These are phyloP conservation scores for Ridgeia piscesae DNA, from an alignment of 1,140 invertebrate species.

Conservation along the genomic window DNA sequence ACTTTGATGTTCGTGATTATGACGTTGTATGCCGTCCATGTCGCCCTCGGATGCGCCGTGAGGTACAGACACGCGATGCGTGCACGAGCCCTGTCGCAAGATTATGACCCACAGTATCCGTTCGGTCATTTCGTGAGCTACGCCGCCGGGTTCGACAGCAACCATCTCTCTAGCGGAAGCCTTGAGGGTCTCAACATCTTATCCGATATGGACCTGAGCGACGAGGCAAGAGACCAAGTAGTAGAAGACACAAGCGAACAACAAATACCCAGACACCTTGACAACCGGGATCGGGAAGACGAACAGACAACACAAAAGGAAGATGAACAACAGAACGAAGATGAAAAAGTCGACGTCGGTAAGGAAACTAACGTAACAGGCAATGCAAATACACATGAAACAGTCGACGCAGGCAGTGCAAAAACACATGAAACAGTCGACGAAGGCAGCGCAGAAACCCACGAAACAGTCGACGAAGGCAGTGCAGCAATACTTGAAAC, in stretches of 20 bases:
- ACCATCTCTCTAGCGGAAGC: neutral
- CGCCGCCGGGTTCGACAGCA: neutral
- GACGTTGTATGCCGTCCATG: neutral
- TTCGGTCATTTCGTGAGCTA: too few relatives aligned
- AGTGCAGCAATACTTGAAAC: neutral
- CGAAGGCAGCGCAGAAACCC: neutral
- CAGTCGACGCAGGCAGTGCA: neutral
- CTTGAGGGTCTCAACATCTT: neutral
- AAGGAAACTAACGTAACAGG: neutral
- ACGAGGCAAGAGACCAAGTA: neutral
- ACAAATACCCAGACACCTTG: neutral
- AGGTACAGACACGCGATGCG: neutral
- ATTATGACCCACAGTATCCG: neutral
- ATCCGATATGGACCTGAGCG: neutral
- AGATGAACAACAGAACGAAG: neutral
- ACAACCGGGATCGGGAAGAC: neutral
- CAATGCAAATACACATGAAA: neutral
- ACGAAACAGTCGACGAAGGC: neutral
- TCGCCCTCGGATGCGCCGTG: neutral
- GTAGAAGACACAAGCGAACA: neutral
- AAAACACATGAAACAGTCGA: neutral
- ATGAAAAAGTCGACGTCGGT: neutral
- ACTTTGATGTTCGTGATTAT: neutral
- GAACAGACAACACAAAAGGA: neutral
- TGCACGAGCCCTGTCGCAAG: neutral